A percentile compares a stretch with the other conserved stretches of the same genome.
phyloP scores from a whole-genome alignment of 2,888 invertebrate genomes.

The Habrosyne pyritoides region DNA sequence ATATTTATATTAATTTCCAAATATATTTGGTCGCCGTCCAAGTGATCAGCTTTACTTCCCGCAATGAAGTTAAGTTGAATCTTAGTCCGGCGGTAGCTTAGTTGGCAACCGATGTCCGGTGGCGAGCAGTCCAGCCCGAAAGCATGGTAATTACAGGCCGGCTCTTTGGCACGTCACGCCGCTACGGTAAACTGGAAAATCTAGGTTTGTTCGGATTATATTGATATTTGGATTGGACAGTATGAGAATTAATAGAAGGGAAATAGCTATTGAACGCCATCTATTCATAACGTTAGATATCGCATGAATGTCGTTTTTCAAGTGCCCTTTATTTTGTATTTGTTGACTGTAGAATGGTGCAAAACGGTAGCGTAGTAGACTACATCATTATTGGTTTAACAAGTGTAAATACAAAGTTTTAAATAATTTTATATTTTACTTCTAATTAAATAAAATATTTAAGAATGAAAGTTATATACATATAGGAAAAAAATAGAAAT shows the following conservation, averaged over 20 bases:
- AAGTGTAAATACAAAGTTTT: too few species aligned
- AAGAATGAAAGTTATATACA: too few species aligned
- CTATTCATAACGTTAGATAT: neutral
- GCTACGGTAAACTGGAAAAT: constrained; percentile 16
- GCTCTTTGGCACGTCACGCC: constrained; percentile 37
- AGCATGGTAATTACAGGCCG: constrained; percentile 42
- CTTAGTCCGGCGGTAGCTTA: constrained; percentile 6
- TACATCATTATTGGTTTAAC: neutral
- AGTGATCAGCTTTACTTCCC: constrained; percentile 2
- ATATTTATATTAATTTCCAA: constrained; percentile 5
- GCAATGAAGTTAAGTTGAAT: constrained; percentile 7
- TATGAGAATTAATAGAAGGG: neutral
- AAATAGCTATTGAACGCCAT: neutral
- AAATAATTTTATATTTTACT: too few species aligned
- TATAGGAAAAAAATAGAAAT: too few species aligned
- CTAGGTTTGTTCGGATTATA: constrained; percentile 20
- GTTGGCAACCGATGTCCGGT: constrained; percentile 37
- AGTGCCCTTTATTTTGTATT: neutral
- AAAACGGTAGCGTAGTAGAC: neutral
- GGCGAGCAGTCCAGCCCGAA: constrained; percentile 19
- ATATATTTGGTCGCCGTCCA: constrained; percentile 7
- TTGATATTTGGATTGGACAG: neutral
- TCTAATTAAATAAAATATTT: too few species aligned
- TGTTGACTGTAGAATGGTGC: neutral
- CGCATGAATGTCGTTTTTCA: neutral